Conservation (phyloP, 2,888 invertebrate genomes). For the Parnassius orleans region DNA sequence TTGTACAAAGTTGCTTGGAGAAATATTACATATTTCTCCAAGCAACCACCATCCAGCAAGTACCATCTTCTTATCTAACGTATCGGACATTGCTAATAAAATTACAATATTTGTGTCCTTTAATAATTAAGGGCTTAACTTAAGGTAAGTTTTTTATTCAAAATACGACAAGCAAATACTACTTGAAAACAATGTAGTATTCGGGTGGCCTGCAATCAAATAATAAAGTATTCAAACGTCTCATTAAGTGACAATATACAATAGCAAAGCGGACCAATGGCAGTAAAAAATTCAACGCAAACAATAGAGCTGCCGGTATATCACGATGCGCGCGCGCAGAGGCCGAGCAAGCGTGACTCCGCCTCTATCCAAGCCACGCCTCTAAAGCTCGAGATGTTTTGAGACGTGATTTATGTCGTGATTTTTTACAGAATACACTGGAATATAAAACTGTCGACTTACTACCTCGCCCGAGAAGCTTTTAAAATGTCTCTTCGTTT, state of each 20-base stretch:
- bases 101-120: too few relatives aligned
- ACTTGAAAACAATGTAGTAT: neutral
- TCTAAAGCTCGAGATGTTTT: slow-evolving; percentile 36
- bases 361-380: slow-evolving; percentile 48
- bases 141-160: too few relatives aligned
- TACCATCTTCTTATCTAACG: too few relatives aligned
- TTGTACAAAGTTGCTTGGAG: too few relatives aligned
- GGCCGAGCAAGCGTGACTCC: slow-evolving; percentile 54
- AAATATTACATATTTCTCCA: too few relatives aligned
- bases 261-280: slow-evolving; percentile 35
- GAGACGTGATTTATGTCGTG: slow-evolving; percentile 40
- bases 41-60: too few relatives aligned
- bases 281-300: slow-evolving; percentile 38
- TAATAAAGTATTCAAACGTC: slow-evolving; percentile 2
- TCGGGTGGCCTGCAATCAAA: slow-evolving; percentile 4
- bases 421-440: slow-evolving; percentile 38
- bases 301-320: slow-evolving; percentile 66
- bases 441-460: slow-evolving; percentile 34
- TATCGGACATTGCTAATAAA: too few relatives aligned
- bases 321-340: slow-evolving; percentile 55
- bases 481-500: slow-evolving; percentile 7
- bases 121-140: too few relatives aligned
- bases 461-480: slow-evolving; percentile 3
- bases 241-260: slow-evolving; percentile 32
- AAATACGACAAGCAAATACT: too few relatives aligned